Percentiles rank a stretch among this genome's conserved stretches.
phyloP scores from a whole-genome alignment of 2,888 invertebrate genomes.

The Zootermopsis nevadensis region DNA sequence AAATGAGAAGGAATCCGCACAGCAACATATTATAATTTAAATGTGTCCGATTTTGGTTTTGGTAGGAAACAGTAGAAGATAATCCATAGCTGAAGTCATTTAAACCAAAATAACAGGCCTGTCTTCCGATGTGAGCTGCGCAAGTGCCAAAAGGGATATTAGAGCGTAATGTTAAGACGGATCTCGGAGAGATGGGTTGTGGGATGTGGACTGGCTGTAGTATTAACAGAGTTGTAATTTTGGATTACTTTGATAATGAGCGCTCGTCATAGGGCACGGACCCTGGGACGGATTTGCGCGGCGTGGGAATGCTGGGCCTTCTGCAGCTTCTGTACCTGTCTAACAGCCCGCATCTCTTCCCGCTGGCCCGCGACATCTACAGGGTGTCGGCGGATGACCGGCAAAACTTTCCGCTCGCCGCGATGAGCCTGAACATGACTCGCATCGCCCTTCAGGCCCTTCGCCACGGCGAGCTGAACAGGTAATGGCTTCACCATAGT shows the following conservation, averaged over 20 bases:
- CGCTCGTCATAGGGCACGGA: slow-evolving; percentile 61
- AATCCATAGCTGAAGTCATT: no score
- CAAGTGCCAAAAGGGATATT: no score
- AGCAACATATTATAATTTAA: no score
- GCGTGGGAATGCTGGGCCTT: slow-evolving; percentile 65
- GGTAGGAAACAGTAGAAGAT: no score
- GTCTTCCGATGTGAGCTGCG: no score
- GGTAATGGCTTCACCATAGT: slow-evolving; percentile 57
- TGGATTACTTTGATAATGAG: not conserved
- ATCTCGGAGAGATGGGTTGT: no score
- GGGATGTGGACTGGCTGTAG: no score
- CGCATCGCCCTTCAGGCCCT: slow-evolving; percentile 65
- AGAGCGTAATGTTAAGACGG: no score
- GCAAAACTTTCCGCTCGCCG: slow-evolving; percentile 68
- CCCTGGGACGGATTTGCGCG: slow-evolving; percentile 67
- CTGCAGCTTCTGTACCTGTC: slow-evolving; percentile 64
- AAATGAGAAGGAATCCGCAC: no score
- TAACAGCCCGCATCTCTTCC: slow-evolving; percentile 57
- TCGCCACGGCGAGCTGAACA: slow-evolving; percentile 64
- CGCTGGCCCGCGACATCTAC: slow-evolving; percentile 63
- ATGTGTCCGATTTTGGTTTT: no score
- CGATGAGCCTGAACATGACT: slow-evolving; percentile 67
- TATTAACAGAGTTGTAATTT: no score
- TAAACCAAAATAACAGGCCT: no score
- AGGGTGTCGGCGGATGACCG: slow-evolving; percentile 62